Conservation (phyloP, 2,888 invertebrate genomes). For the Polydrusus pterygomalis region DNA sequence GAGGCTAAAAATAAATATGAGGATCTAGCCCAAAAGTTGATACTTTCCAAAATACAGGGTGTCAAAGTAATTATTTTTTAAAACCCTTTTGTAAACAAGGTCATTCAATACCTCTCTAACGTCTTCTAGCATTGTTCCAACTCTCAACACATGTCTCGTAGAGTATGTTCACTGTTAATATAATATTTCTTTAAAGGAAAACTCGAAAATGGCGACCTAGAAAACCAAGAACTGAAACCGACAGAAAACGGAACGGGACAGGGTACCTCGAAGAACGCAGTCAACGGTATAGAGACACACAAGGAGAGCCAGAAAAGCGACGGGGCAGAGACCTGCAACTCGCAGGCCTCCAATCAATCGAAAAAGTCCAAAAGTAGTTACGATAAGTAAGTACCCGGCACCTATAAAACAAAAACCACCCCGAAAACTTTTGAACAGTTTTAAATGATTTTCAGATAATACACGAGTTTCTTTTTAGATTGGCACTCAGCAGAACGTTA, state of each 20-base stretch:
- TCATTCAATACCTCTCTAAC: no score
- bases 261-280: conserved; percentile 69
- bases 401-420: background rate
- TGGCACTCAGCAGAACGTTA: conserved; percentile 83
- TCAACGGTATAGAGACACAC: conserved; percentile 78
- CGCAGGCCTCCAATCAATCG: conserved; percentile 75
- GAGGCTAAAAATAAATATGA: no score
- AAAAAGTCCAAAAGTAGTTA: conserved; percentile 79
- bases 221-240: conserved; percentile 75
- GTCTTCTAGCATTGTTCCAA: no score
- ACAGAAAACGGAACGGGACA: conserved; percentile 74
- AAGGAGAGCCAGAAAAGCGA: conserved; percentile 79
- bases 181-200: conserved; percentile 68
- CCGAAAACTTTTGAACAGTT: no score
- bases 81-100: no score
- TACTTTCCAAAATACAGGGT: no score
- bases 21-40: no score
- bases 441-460: no score
- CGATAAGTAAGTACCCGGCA: conserved; percentile 76
- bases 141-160: no score
- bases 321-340: conserved; percentile 79
- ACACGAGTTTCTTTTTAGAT: conserved; percentile 53
- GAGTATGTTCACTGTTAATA: background rate
- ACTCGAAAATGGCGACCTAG: conserved; percentile 77
- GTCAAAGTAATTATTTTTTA: no score